A percentile compares a stretch with the other conserved stretches of the same genome.
Conservation (phyloP, 1,140 invertebrate genomes). For the Pseudoatta argentina region DNA sequence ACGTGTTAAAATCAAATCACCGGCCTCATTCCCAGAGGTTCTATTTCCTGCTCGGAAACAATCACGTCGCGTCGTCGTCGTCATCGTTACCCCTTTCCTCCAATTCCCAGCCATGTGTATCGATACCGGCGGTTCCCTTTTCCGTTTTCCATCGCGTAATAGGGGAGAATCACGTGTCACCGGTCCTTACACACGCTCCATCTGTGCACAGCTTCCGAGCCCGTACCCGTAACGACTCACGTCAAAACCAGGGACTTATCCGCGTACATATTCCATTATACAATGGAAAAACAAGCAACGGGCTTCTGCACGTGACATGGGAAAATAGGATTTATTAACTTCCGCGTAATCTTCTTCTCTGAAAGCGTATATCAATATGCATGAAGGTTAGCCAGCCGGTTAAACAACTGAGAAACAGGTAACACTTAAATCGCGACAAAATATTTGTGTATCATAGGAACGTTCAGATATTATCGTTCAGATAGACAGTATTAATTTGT, state of each 20-base stretch:
- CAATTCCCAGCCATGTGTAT: constrained; percentile 54
- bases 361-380: constrained; percentile 54
- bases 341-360: constrained; percentile 59
- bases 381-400: not conserved
- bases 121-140: constrained; percentile 47
- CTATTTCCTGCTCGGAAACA: constrained; percentile 64
- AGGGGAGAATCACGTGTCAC: constrained; percentile 38
- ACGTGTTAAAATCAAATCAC: constrained; percentile 61
- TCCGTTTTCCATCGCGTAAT: constrained; percentile 43
- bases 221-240: constrained; percentile 6
- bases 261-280: constrained; percentile 69
- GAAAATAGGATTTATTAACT: constrained; percentile 70
- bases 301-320: constrained; percentile 65
- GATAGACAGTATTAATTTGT: not conserved
- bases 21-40: constrained; percentile 45
- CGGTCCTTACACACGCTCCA: constrained; percentile 44
- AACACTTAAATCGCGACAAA: constrained; percentile 9
- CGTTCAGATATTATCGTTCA: not conserved
- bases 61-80: constrained; percentile 51
- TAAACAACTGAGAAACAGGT: not conserved
- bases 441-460: constrained; percentile 4
- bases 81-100: constrained; percentile 53
- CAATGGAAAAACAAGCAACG: constrained; percentile 64
- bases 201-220: constrained; percentile 9
- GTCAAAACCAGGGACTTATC: constrained; percentile 66